A percentile compares a stretch with the other conserved stretches of the same genome.
phyloP scores from a whole-genome alignment of 2,888 invertebrate genomes.

The Cerastis leucographa region DNA sequence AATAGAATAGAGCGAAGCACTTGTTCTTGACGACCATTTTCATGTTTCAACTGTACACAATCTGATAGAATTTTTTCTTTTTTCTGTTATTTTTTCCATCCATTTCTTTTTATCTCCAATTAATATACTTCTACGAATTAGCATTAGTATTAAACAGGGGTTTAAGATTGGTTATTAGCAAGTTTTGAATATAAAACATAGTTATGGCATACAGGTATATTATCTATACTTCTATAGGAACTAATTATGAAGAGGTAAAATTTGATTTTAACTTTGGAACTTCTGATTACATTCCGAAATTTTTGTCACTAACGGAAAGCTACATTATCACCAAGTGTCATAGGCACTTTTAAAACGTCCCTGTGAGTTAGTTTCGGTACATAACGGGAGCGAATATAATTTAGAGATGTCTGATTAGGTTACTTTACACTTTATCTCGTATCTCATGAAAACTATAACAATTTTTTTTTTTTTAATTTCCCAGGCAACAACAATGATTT shows the following conservation, averaged over 20 bases:
- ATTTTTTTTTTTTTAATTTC: not conserved
- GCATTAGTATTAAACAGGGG: not conserved
- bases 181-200: not conserved
- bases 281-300: no score
- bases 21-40: not conserved
- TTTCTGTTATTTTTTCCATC: no score
- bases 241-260: no score
- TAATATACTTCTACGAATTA: not conserved
- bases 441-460: not conserved
- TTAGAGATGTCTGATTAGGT: not conserved
- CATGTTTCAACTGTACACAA: not conserved
- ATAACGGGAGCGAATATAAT: no score
- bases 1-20: not conserved
- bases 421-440: not conserved
- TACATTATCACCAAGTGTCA: no score
- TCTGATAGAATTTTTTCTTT: no score
- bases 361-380: no score
- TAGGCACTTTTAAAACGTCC: no score
- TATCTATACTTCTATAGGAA: no score
- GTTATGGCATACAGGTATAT: not conserved
- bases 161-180: conserved; percentile 3
- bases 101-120: not conserved
- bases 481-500: conserved; percentile 26
- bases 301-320: no score
- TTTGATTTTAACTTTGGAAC: no score